Base-by-base conservation (phyloP, 1,140 invertebrate species). In the Cydia strobilella region DNA sequence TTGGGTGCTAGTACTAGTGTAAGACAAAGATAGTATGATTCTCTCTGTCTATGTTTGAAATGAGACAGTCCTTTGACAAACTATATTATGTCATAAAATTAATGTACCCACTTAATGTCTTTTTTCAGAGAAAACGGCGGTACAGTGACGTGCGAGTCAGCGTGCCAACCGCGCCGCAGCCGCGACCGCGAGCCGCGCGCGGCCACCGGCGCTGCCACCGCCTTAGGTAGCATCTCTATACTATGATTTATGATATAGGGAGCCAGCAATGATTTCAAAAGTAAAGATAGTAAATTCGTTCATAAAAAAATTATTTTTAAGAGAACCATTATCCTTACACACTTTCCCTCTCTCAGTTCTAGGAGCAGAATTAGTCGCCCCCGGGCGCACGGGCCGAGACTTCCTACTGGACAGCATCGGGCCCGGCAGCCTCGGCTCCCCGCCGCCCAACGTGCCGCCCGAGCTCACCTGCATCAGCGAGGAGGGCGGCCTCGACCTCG, bases 391-490 rank as follows among this genome's bases (percentile, higher is more conserved):
- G 9, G 87, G 88, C 0, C 86, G 90, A 3, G 89, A 90, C 23
- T 81, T 90, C 2, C 72, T 87, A 18, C 75, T 92, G 65, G 90
- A 91, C 77, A 86, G 83, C 80, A 87, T 91, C 15, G 89, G 90
- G 0, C 87, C 89, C 0, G 87, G 92, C 73, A 87, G 88, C 74
- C 80, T 93, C 42, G 89, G 90, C 51, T 89, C 92, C 7, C 87
- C 92, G n/a, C 89, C 91, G 4, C 84, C 89, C 23, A 89, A 90
- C 81, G 82, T 90, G 69, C 91, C 96, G 78, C 95, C 95, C 0
- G 97, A 97, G 87, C 93, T 97, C 54, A 98, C 97, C 2, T 97
- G 97, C 86, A 98, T 98, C 81, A 97, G 96, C 5, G 97, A 98
- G 86, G 97, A 97, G 85, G 96, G 96, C 48, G 96, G 97, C 31